Evolutionary conservation across 2,888 invertebrate genomes (phyloP), one percentile per base, ranked within the genome.

Genomic region (Netelia virgata): DNA sequence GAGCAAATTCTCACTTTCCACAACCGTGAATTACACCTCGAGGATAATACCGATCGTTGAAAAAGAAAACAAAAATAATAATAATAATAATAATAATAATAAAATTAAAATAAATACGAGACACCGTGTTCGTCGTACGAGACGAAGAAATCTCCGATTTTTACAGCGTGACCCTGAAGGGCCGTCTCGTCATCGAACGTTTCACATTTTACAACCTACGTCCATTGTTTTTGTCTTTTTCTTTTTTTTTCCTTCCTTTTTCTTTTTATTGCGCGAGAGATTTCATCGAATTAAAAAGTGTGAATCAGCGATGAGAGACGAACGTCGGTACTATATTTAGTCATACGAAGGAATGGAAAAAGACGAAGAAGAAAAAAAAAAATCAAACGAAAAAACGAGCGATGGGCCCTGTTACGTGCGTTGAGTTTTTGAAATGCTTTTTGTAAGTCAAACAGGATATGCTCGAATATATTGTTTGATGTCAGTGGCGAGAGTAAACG

Each of bases 381-480:
- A 10, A 47, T n/a, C 2, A 10, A 10, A 47, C 2, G 6, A 47
- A 47, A 11, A 47, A 47, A 47, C 14, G 28, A 5, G 28, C 28
- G 28, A 28, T 28, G 28, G 28, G 28, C 28, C 28, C 28, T 28
- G 28, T 28, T 28, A 28, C 47, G 72, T 23, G 59, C 3, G 11
- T 59, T 23, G 59, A 20, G 59, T 59, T 20, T 59, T 18, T 11
- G 11, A 23, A 59, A 50, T 69, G 59, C 69, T 70, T 77, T 41
- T 78, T 55, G 53, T 78, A 41, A 53, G 41, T 55, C 70, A 63
- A 78, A 63, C 78, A 70, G 78, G 78, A 78, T 70, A 70, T 61
- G 41, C 53, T 36, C 18, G 50, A 53, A 47, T 47, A 47, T 47
- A 47, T 47, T 47, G 47, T 47, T 47, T 47, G 47, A 47, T 47